Conservation (phyloP, 2,113 vertebrate genomes). For the Stegastes partitus region DNA sequence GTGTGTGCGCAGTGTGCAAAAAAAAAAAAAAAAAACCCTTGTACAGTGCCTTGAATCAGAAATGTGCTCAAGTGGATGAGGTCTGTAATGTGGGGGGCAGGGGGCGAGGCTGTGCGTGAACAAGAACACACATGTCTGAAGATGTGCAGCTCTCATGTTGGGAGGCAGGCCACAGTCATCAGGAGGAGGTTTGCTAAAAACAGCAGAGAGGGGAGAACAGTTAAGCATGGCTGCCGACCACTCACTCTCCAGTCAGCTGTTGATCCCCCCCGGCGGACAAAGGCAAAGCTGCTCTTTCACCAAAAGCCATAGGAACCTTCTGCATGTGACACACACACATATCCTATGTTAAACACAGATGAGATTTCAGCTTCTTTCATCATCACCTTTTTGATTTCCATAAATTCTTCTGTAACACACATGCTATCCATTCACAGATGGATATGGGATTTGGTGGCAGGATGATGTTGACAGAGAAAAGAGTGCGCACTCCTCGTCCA, state of each 20-base stretch:
- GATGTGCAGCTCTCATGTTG: slow-evolving; percentile 52
- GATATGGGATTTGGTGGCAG: slow-evolving; percentile 52
- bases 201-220: slow-evolving; percentile 57
- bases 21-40: too few species aligned
- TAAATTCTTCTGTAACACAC: slow-evolving; percentile 33
- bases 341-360: slow-evolving; percentile 36
- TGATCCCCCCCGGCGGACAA: slow-evolving; percentile 55
- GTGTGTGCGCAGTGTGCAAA: slow-evolving; percentile 46
- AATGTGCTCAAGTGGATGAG: slow-evolving; percentile 75
- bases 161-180: slow-evolving; percentile 57
- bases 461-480: slow-evolving; percentile 53
- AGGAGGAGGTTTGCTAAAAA: slow-evolving; percentile 73
- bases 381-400: slow-evolving; percentile 52
- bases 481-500: slow-evolving; percentile 34
- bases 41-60: slow-evolving; percentile 71
- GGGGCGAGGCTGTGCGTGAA: slow-evolving; percentile 48
- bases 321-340: slow-evolving; percentile 43
- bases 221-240: slow-evolving; percentile 58
- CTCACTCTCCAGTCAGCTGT: slow-evolving; percentile 70
- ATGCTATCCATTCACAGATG: slow-evolving; percentile 39
- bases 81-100: slow-evolving; percentile 63
- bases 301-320: slow-evolving; percentile 20
- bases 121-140: slow-evolving; percentile 56
- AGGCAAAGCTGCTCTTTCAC: slow-evolving; percentile 31
- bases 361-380: slow-evolving; percentile 61